Evolutionary conservation across 2,797 vertebrate species (phyloP).

Genomic region (Syngnathus rostellatus): DNA sequence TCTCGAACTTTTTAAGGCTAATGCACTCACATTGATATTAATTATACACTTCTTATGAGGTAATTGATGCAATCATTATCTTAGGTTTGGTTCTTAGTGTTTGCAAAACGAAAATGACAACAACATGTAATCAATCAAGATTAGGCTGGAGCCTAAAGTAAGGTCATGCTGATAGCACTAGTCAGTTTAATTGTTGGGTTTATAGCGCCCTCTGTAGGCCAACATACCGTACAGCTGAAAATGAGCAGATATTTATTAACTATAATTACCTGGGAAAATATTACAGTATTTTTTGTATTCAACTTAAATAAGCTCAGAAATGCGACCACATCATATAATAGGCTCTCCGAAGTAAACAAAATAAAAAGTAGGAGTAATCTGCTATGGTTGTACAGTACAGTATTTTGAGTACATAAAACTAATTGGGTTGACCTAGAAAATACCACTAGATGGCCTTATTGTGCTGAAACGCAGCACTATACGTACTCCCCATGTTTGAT

Average conservation of each 20-base stretch:
- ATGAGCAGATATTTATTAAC: neutral
- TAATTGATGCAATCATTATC: no score
- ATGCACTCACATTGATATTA: neutral
- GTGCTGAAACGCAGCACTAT: slow-evolving; percentile 25
- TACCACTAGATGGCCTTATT: slow-evolving; percentile 58
- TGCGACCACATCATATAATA: neutral
- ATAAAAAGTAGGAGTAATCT: neutral
- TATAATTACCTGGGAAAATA: no score
- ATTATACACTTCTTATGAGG: no score
- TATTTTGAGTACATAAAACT: neutral
- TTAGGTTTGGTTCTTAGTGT: neutral
- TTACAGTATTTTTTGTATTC: neutral
- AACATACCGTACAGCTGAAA: slow-evolving; percentile 6
- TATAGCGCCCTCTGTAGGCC: slow-evolving; percentile 52
- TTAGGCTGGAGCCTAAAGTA: neutral
- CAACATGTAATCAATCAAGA: neutral
- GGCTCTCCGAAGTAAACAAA: neutral
- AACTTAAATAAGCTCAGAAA: neutral
- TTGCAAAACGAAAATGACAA: neutral
- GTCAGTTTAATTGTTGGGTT: slow-evolving; percentile 15
- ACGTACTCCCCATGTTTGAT: neutral
- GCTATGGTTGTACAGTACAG: neutral
- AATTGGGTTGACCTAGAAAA: neutral
- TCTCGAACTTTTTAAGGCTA: neutral
- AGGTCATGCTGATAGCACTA: neutral